Conservation (phyloP, 2,888 invertebrate genomes). For the Cryptophagus acutangulus region DNA sequence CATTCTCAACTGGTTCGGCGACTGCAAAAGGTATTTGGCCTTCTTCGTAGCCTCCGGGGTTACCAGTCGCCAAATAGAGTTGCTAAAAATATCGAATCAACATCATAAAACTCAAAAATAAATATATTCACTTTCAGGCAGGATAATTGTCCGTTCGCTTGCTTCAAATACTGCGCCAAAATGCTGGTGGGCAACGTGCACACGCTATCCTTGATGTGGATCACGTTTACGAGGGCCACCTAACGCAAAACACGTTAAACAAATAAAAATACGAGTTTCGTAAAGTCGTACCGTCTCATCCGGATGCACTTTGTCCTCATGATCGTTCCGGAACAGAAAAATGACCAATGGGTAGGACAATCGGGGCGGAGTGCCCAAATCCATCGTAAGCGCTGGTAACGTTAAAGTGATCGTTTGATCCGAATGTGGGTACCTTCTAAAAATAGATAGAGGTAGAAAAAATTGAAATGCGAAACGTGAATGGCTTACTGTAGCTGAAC, state of each 20-base stretch:
- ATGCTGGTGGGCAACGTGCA: slow-evolving; percentile 77
- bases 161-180: slow-evolving; percentile 80
- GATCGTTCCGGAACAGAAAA: slow-evolving; percentile 63
- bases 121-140: slow-evolving; percentile 68
- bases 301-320: slow-evolving; percentile 59
- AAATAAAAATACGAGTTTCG: too few relatives aligned
- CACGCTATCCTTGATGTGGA: slow-evolving; percentile 77
- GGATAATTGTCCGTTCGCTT: slow-evolving; percentile 75
- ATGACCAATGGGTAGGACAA: slow-evolving; percentile 74
- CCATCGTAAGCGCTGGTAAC: slow-evolving; percentile 57
- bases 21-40: slow-evolving; percentile 52
- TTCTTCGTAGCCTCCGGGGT: slow-evolving; percentile 54
- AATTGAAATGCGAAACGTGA: background rate
- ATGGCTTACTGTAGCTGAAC: slow-evolving; percentile 38
- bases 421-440: slow-evolving; percentile 62
- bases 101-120: background rate
- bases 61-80: slow-evolving; percentile 70
- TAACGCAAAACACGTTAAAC: slow-evolving; percentile 46
- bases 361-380: slow-evolving; percentile 68
- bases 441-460: slow-evolving; percentile 25
- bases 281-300: slow-evolving; percentile 70
- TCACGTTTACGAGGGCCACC: slow-evolving; percentile 77
- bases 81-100: slow-evolving; percentile 50
- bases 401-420: slow-evolving; percentile 61
- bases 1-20: slow-evolving; percentile 52